These are phyloP conservation scores for Polyploca ridens DNA, from an alignment of 2,888 invertebrate genomes.

Conservation along the genomic window DNA sequence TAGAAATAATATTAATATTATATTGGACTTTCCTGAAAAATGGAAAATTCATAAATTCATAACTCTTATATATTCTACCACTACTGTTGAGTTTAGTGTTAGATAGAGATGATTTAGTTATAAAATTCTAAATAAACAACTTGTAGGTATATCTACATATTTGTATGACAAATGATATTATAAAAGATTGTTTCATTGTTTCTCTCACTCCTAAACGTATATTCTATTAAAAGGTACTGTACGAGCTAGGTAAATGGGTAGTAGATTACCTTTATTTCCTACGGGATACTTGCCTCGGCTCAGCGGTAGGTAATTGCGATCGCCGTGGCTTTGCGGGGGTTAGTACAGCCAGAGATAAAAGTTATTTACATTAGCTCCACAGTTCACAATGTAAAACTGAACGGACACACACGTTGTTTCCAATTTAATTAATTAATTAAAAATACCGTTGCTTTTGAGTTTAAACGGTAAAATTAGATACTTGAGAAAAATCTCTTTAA, in stretches of 20 bases:
- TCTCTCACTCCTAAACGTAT: neutral
- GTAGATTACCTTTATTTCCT: slow-evolving; percentile 11
- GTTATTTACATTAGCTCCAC: slow-evolving; percentile 1
- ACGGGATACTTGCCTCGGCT: neutral
- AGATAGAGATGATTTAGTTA: too few species aligned
- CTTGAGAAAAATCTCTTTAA: neutral
- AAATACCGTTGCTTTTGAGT: neutral
- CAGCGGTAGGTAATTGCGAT: slow-evolving; percentile 10
- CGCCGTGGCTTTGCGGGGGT: neutral
- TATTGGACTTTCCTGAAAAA: too few species aligned
- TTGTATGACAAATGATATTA: neutral
- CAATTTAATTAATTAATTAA: neutral
- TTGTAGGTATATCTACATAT: too few species aligned
- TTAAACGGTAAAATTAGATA: neutral
- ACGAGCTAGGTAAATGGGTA: slow-evolving; percentile 4
- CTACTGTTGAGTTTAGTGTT: too few species aligned
- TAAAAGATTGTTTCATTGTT: neutral
- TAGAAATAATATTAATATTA: too few species aligned
- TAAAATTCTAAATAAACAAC: too few species aligned
- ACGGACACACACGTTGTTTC: slow-evolving; percentile 3
- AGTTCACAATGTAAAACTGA: slow-evolving; percentile 2
- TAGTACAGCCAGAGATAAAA: slow-evolving; percentile 1
- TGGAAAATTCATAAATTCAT: too few species aligned
- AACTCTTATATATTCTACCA: too few species aligned
- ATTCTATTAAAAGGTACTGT: slow-evolving; percentile 1